Percentiles rank a stretch among this genome's conserved stretches.
Conservation (phyloP, 2,888 invertebrate species). For the Hetaerina titia region DNA sequence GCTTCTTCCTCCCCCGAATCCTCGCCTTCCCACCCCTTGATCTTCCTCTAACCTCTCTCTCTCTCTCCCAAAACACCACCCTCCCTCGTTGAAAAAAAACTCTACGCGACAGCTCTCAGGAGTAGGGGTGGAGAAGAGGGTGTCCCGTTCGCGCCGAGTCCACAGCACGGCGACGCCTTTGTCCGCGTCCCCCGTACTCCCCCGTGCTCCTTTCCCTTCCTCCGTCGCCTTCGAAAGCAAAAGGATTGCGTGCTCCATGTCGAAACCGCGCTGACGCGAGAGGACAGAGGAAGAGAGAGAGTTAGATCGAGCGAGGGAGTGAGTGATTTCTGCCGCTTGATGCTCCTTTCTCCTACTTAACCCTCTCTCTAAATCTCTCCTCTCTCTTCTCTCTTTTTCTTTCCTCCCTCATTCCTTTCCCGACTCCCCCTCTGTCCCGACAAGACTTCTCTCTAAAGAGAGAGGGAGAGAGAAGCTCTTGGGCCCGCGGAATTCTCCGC, state of each 20-base stretch:
- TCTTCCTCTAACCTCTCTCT: background rate
- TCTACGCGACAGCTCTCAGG: background rate
- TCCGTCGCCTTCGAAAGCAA: background rate
- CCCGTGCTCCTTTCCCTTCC: background rate
- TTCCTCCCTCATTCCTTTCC: background rate
- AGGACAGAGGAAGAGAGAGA: background rate
- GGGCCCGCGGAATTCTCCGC: too few relatives aligned
- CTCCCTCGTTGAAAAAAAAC: background rate
- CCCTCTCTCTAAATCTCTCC: background rate
- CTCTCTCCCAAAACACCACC: background rate
- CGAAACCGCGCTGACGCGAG: too few relatives aligned
- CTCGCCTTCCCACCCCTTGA: background rate
- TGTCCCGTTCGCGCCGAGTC: background rate
- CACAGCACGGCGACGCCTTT: background rate
- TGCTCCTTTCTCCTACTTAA: background rate
- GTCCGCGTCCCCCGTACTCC: background rate
- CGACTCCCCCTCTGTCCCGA: background rate
- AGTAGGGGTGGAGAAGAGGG: background rate
- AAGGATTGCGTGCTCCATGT: background rate
- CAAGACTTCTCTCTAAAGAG: background rate
- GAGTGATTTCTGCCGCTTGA: background rate
- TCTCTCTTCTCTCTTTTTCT: background rate
- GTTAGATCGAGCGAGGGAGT: too few relatives aligned
- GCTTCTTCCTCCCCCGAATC: too few relatives aligned
- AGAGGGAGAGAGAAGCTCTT: too few relatives aligned